A percentile compares a stretch with the other conserved stretches of the same genome.
Conservation (phyloP, 30 jellyfish, hydroid and myxozoan species). For the Aurelia sp. region DNA sequence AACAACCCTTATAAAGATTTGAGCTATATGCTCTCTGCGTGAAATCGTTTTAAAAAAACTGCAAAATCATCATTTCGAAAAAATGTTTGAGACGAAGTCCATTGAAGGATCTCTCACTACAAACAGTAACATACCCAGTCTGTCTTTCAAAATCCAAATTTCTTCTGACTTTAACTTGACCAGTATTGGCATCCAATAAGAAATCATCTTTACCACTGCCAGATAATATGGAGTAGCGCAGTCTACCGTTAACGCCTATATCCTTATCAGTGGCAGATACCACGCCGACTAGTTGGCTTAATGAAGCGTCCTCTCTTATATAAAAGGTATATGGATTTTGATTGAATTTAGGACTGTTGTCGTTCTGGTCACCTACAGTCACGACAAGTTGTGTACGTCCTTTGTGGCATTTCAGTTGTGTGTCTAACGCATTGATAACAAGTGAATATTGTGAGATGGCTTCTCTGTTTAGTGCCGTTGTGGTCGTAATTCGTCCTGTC, state of each 20-base stretch:
- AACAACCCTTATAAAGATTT: too few species aligned
- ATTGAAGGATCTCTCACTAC: too few species aligned
- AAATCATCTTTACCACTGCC: conserved; percentile 55
- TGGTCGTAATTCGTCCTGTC: conserved; percentile 64
- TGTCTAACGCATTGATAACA: conserved; percentile 77
- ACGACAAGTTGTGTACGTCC: conserved; percentile 61
- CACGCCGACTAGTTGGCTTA: conserved; percentile 16
- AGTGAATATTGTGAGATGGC: conserved; percentile 51
- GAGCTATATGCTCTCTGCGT: too few species aligned
- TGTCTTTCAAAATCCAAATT: conserved; percentile 53
- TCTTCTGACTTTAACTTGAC: conserved; percentile 41
- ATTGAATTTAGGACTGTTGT: conserved; percentile 75
- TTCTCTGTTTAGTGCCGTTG: conserved; percentile 67
- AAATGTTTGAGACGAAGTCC: too few species aligned
- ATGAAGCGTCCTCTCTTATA: conserved; percentile 57
- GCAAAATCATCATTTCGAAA: too few species aligned
- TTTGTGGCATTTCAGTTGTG: conserved; percentile 63
- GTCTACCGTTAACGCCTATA: conserved; percentile 59
- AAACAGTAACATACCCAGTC: conserved; percentile 5
- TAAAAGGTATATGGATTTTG: conserved; percentile 22
- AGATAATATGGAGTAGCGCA: conserved; percentile 36
- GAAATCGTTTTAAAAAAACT: too few species aligned
- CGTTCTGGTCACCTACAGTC: conserved; percentile 75
- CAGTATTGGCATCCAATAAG: conserved; percentile 48
- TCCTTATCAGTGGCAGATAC: conserved; percentile 81